Evolutionary conservation across 2,888 invertebrate genomes (phyloP).

Genomic region (Strigamia transsilvanica): DNA sequence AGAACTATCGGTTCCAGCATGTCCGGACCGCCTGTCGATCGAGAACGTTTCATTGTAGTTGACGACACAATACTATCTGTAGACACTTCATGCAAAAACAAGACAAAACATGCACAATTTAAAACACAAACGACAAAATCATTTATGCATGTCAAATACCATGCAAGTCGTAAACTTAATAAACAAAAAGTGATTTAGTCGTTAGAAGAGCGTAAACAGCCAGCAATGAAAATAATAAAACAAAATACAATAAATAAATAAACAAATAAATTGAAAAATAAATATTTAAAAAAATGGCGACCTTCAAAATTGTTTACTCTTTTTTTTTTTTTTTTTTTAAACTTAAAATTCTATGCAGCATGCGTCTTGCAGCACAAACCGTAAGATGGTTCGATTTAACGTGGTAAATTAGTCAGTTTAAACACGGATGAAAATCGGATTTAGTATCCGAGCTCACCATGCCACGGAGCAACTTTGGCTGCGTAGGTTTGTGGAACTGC

Average conservation of each 20-base stretch:
- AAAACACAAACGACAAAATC: not conserved
- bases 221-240: no score
- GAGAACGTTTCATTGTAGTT: conserved; percentile 52
- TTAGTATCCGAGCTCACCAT: conserved; percentile 33
- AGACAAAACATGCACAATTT: not conserved
- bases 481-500: conserved; percentile 54
- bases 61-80: not conserved
- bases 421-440: not conserved
- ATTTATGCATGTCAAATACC: not conserved
- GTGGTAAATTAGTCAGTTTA: not conserved
- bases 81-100: conserved; percentile 1
- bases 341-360: no score
- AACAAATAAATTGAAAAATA: no score
- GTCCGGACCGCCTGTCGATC: conserved; percentile 50
- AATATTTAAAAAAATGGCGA: no score
- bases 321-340: no score
- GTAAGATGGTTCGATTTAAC: no score
- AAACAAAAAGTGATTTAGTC: no score
- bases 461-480: conserved; percentile 5
- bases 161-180: not conserved
- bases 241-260: no score
- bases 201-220: no score
- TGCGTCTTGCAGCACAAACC: no score
- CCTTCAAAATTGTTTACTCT: no score
- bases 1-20: conserved; percentile 36